Conservation (phyloP, 2,888 invertebrate genomes). For the Drosophila austrosaltans region DNA sequence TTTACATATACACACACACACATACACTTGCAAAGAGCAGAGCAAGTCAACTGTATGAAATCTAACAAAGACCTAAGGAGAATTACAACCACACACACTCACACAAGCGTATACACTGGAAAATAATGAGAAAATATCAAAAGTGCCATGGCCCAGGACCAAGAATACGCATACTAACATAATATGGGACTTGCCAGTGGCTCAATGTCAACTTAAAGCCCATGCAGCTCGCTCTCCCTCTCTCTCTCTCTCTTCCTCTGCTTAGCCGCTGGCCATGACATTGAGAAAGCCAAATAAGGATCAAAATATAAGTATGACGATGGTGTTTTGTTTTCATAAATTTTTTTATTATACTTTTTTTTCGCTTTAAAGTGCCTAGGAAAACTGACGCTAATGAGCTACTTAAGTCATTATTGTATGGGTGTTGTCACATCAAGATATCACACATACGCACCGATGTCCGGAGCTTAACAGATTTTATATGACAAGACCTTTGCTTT, state of each 20-base stretch:
- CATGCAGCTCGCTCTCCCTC: constrained; percentile 26
- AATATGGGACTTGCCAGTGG: constrained; percentile 30
- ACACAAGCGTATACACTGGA: constrained; percentile 35
- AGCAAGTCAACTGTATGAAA: constrained; percentile 75
- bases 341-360: constrained; percentile 29
- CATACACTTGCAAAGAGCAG: constrained; percentile 42
- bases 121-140: constrained; percentile 77
- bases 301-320: constrained; percentile 4
- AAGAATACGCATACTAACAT: constrained; percentile 46
- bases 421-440: constrained; percentile 52
- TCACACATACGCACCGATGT: constrained; percentile 66
- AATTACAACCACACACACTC: constrained; percentile 57
- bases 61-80: constrained; percentile 75
- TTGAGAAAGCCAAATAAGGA: constrained; percentile 25
- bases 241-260: constrained; percentile 6
- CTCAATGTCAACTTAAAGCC: constrained; percentile 75
- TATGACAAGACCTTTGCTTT: too few relatives aligned
- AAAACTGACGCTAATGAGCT: constrained; percentile 72
- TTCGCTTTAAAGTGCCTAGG: constrained; percentile 49
- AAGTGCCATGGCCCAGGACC: constrained; percentile 45
- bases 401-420: constrained; percentile 71
- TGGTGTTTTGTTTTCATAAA: constrained; percentile 1
- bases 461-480: constrained; percentile 6
- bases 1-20: constrained; percentile 21
- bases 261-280: constrained; percentile 55